A percentile compares a stretch with the other conserved stretches of the same genome.
Evolutionary conservation across 2,888 invertebrate species (phyloP).

Genomic region (Xestia sexstrigata): DNA sequence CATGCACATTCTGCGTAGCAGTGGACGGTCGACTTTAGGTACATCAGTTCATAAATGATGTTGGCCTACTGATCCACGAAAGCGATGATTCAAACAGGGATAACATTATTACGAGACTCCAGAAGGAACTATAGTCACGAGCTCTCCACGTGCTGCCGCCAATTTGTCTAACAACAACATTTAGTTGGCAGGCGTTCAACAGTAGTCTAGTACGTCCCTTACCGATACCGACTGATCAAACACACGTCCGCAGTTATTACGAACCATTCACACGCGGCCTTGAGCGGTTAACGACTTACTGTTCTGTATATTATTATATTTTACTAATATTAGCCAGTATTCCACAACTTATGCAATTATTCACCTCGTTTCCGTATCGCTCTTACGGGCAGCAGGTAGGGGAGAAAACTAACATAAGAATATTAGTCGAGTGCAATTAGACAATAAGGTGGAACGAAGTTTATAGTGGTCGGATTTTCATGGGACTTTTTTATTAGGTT

Average conservation of each 20-base stretch:
- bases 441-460: too few species aligned
- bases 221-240: neutral
- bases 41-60: neutral
- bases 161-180: neutral
- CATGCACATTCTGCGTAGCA: neutral
- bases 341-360: neutral
- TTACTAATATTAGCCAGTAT: neutral
- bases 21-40: neutral
- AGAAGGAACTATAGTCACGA: neutral
- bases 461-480: too few species aligned
- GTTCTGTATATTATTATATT: neutral
- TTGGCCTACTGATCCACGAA: neutral
- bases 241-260: neutral
- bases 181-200: slow-evolving; percentile 33
- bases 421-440: too few species aligned
- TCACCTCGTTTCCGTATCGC: neutral
- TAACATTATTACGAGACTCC: neutral
- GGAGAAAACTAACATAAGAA: too few species aligned
- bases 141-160: neutral
- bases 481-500: too few species aligned
- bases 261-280: slow-evolving; percentile 12
- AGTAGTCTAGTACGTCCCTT: neutral
- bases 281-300: slow-evolving; percentile 17
- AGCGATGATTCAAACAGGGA: neutral
- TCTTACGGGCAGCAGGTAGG: neutral